Percentiles rank a stretch among this genome's conserved stretches.
Evolutionary conservation across 2,888 invertebrate species (phyloP).

Genomic region (Metopia argyrocephala): DNA sequence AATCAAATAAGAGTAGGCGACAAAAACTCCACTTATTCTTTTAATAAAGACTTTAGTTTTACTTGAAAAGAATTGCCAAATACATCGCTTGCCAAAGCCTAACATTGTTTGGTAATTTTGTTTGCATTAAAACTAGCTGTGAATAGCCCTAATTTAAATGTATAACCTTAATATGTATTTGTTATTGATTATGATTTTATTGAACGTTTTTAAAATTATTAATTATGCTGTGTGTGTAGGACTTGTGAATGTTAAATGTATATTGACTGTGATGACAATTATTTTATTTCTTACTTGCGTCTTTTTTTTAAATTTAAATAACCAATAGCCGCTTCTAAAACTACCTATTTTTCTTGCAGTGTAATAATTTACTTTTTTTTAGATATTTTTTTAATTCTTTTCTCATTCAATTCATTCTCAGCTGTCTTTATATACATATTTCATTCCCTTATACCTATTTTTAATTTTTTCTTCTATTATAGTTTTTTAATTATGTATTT

Average conservation of each 20-base stretch:
- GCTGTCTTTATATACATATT: neutral
- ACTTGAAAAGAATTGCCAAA: too few species aligned
- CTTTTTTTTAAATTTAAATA: neutral
- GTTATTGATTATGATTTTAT: neutral
- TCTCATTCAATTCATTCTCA: neutral
- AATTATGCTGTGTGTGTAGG: neutral
- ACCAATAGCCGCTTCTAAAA: constrained; percentile 3
- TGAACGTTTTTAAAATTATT: constrained; percentile 21
- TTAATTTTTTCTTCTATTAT: neutral
- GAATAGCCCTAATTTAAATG: neutral
- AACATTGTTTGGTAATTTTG: too few species aligned
- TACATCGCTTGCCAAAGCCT: too few species aligned
- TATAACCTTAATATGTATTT: neutral
- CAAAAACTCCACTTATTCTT: too few species aligned
- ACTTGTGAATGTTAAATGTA: constrained; percentile 30
- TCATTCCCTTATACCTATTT: neutral
- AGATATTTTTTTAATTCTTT: neutral
- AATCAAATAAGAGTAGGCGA: too few species aligned
- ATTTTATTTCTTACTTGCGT: constrained; percentile 9
- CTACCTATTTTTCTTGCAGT: neutral
- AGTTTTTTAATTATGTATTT: neutral
- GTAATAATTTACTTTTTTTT: neutral
- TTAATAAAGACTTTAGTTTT: too few species aligned
- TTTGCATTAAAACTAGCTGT: too few species aligned
- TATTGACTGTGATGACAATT: constrained; percentile 61